phyloP scores from a whole-genome alignment of 1,140 invertebrate species.

The Akabosia matsudoensis region DNA sequence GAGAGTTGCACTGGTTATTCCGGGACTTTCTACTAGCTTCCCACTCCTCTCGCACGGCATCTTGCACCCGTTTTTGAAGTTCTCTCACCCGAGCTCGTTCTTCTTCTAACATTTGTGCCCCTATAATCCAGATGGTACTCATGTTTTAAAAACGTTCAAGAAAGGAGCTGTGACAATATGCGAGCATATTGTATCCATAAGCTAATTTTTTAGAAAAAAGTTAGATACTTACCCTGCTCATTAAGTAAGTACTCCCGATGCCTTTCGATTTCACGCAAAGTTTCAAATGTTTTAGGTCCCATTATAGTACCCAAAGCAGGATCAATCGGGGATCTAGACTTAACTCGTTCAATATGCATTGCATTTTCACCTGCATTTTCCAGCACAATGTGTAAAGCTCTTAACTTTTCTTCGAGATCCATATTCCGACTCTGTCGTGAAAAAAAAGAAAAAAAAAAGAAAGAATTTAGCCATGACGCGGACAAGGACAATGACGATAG shows the following conservation, averaged over 20 bases:
- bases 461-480: neutral
- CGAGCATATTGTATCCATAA: neutral
- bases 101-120: conserved; percentile 84
- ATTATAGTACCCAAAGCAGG: conserved; percentile 61
- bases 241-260: conserved; percentile 81
- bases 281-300: conserved; percentile 79
- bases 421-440: conserved; percentile 38
- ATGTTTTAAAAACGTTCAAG: neutral
- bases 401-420: conserved; percentile 47
- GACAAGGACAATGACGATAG: neutral
- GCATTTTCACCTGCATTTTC: conserved; percentile 70
- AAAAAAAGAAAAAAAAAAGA: conserved; percentile 12
- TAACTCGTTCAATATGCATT: conserved; percentile 79
- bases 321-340: conserved; percentile 72
- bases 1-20: conserved; percentile 65
- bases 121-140: conserved; percentile 52
- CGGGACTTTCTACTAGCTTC: conserved; percentile 60
- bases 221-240: conserved; percentile 70
- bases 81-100: conserved; percentile 81
- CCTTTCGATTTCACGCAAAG: conserved; percentile 82
- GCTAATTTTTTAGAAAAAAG: neutral
- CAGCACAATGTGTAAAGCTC: conserved; percentile 34
- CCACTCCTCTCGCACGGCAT: conserved; percentile 82
- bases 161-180: neutral
- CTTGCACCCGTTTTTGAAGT: conserved; percentile 77